Conservation (phyloP, 1,140 invertebrate species). For the Pseudomyrmex concolor region DNA sequence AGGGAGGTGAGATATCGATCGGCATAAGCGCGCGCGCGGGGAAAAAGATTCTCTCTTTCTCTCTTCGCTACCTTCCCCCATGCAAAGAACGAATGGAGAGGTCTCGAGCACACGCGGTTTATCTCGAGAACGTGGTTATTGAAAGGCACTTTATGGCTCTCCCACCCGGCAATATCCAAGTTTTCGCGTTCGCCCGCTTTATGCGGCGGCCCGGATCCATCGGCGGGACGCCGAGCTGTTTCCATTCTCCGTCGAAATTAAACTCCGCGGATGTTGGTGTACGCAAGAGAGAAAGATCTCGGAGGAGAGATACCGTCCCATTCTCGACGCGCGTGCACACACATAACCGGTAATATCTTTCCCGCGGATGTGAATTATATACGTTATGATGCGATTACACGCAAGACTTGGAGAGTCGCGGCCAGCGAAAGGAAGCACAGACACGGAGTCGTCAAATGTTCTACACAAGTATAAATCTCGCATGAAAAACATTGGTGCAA, state of each 20-base stretch:
- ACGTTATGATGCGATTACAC: background rate
- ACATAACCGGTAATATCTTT: background rate
- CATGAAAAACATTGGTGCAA: background rate
- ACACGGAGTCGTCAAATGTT: background rate
- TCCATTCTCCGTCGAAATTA: constrained; percentile 14
- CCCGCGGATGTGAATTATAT: background rate
- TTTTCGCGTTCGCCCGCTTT: background rate
- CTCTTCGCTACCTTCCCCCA: background rate
- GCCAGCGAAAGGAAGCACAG: background rate
- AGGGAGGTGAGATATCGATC: constrained; percentile 30
- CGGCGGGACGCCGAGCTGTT: background rate
- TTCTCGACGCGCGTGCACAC: background rate
- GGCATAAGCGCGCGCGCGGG: background rate
- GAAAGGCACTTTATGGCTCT: constrained; percentile 20
- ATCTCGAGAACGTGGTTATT: constrained; percentile 47
- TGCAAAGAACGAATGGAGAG: constrained; percentile 16
- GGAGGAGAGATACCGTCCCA: background rate
- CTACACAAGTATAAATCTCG: background rate
- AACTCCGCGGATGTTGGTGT: background rate
- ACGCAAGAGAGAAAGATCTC: background rate
- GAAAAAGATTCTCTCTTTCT: background rate
- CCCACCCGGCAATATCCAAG: constrained; percentile 11
- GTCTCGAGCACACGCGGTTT: constrained; percentile 37
- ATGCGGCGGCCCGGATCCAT: background rate
- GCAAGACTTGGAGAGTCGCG: background rate